phyloP scores from a whole-genome alignment of 2,113 vertebrate genomes.

The Pseudonaja textilis region DNA sequence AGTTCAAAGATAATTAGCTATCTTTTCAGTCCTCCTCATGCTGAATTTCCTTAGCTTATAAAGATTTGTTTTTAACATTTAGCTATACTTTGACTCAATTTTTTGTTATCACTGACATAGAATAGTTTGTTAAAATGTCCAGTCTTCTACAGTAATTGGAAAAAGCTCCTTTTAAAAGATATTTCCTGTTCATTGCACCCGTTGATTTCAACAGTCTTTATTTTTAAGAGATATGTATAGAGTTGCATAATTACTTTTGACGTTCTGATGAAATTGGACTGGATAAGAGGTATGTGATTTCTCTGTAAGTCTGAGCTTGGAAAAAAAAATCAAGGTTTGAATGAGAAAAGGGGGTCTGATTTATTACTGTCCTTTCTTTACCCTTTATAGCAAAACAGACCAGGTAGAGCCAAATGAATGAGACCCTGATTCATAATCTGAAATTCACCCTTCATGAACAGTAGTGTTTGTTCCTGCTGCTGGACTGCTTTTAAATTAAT shows the following conservation, averaged over 20 bases:
- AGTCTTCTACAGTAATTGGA: not conserved
- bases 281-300: not conserved
- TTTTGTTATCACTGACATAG: not conserved
- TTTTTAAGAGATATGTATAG: not conserved
- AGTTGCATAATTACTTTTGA: not conserved
- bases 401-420: not conserved
- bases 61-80: not conserved
- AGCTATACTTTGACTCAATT: not conserved
- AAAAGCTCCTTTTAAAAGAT: not conserved
- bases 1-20: not conserved
- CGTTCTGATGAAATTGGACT: not conserved
- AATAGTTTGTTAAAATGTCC: not conserved
- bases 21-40: not conserved
- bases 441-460: constrained; percentile 18
- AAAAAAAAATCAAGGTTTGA: not conserved
- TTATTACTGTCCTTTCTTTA: not conserved
- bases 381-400: constrained; percentile 9
- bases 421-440: not conserved
- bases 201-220: not conserved
- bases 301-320: not conserved
- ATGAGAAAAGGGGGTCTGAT: not conserved
- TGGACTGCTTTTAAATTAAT: constrained; percentile 59
- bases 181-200: not conserved
- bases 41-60: not conserved
- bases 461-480: constrained; percentile 59